Evolutionary conservation across 1,140 invertebrate species (phyloP), one percentile per base, ranked within the genome.

Genomic region (Philotrypesis tridentata): DNA sequence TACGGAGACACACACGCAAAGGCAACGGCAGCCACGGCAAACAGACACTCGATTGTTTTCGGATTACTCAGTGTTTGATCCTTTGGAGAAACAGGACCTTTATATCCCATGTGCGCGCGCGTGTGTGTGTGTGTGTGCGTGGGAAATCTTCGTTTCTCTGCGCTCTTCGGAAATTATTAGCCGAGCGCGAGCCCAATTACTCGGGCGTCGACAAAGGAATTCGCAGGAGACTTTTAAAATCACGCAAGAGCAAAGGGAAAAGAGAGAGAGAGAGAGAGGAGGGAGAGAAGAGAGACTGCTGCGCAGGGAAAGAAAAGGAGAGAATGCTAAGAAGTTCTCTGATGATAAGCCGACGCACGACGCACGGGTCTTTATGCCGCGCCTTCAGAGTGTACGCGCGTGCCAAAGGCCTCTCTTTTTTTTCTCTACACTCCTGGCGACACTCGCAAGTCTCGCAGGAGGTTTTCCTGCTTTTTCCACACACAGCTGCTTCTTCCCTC

Each of bases 191-290:
- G 31, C 61, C 65, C 60, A 78, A 78, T 78, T 78, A 78, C 25
- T 78, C 40, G 1, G 5, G 6, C 3, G 17, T 37, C 31, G 33
- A 78, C 76, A 78, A 78, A 78, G 65, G n/a, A n/a, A 78, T 29
- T 78, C 76, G 31, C 76, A 31, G n/a, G 65, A 68, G 76, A 70
- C 65, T 68, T 55, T 55, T 78, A 68, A 65, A 63, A 65, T 65
- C 6, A 14, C 60, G 23, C 11, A 68, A 65, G 33, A 67, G 48
- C 40, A 72, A 63, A 74, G 43, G 48, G n/a, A n/a, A n/a, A n/a
- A n/a, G n/a, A n/a, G n/a, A n/a, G n/a, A n/a, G n/a, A n/a, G n/a
- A n/a, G n/a, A n/a, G n/a, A n/a, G n/a, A n/a, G n/a, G n/a, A n/a
- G n/a, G n/a, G n/a, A n/a, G n/a, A 31, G 31, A 63, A 21, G 55